Percentiles rank a stretch among this genome's conserved stretches.
These are phyloP conservation scores for Brachyptera putata DNA, from an alignment of 2,888 invertebrate species.

Conservation along the genomic window DNA sequence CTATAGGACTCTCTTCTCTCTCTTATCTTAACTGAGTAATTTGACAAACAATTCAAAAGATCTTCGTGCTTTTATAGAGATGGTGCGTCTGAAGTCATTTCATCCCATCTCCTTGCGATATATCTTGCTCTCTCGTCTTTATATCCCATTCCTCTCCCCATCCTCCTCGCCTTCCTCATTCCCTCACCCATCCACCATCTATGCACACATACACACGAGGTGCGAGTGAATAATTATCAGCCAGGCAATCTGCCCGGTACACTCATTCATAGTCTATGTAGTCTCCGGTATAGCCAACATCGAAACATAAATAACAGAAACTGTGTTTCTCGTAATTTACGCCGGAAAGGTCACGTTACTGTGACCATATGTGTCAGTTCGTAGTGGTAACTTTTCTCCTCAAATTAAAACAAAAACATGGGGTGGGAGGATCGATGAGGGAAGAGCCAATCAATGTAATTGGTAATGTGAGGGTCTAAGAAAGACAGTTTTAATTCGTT, in stretches of 20 bases:
- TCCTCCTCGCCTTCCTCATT: too few species aligned
- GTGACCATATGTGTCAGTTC: background rate
- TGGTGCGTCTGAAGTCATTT: too few species aligned
- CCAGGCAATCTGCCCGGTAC: background rate
- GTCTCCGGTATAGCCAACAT: background rate
- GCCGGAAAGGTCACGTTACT: background rate
- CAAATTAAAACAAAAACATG: background rate
- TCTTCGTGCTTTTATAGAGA: too few species aligned
- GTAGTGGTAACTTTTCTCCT: background rate
- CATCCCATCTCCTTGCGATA: too few species aligned
- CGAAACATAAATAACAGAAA: background rate
- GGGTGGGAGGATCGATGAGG: too few species aligned
- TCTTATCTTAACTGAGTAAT: too few species aligned
- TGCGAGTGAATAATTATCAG: background rate
- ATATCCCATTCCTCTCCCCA: too few species aligned
- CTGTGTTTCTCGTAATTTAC: background rate
- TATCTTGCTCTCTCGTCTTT: too few species aligned
- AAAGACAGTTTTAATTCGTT: constrained; percentile 3
- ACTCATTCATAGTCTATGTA: constrained; percentile 1
- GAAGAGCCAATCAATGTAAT: constrained; percentile 9
- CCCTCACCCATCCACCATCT: too few species aligned
- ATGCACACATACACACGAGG: too few species aligned
- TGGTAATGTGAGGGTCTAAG: constrained; percentile 11
- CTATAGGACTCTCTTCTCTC: too few species aligned
- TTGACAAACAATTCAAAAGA: too few species aligned